Conservation (phyloP, 2,797 vertebrate genomes). For the Bufotes viridis region DNA sequence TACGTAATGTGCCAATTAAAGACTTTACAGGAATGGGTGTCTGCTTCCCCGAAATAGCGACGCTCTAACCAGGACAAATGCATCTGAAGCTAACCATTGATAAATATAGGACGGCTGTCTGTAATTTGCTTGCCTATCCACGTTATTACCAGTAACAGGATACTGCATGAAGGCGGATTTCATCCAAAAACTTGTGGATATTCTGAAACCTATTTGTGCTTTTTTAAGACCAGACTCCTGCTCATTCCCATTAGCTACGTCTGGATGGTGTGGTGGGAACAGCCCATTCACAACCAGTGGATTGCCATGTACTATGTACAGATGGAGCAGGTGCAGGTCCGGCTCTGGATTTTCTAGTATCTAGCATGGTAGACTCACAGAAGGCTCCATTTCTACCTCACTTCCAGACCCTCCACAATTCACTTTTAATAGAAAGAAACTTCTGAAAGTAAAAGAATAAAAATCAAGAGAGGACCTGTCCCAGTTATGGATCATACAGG, state of each 20-base stretch:
- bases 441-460: not conserved
- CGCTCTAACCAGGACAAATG: not conserved
- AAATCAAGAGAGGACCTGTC: not conserved
- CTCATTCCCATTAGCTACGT: not conserved
- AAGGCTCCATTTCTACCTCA: not conserved
- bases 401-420: no score
- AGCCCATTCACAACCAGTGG: not conserved
- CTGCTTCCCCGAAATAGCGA: constrained; percentile 21
- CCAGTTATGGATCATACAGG: not conserved
- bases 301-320: no score
- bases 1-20: constrained; percentile 16
- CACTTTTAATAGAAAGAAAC: no score
- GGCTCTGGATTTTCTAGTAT: no score
- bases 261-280: not conserved
- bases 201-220: not conserved
- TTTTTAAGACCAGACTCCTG: not conserved
- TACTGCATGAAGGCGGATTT: constrained; percentile 6
- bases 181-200: constrained; percentile 16
- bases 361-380: not conserved
- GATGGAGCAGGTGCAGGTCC: not conserved
- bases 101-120: constrained; percentile 45
- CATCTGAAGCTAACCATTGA: not conserved
- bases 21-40: constrained; percentile 26
- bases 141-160: not conserved
- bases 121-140: constrained; percentile 34